Evolutionary conservation across 2,797 vertebrate genomes (phyloP), one percentile per base, ranked within the genome.

Genomic region (Falco cherrug): DNA sequence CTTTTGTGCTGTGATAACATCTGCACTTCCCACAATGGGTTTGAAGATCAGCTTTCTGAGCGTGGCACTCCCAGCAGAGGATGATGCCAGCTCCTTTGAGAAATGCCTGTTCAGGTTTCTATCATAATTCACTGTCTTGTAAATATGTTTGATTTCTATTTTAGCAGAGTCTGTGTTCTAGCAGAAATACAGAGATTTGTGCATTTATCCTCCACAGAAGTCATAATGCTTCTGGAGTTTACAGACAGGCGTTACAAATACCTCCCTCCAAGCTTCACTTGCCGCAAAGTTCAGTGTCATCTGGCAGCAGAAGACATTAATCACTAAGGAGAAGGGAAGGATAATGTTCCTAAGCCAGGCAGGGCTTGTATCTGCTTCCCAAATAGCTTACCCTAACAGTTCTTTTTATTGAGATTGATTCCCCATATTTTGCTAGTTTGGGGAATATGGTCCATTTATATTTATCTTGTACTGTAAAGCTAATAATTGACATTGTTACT

Each of bases 321-420:
- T 97, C 95, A 96, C 77, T 41, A 65, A 60, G 17, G 80, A 94
- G 93, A 96, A 96, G 61, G 39, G 31, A 74, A 88, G 57, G 50
- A 80, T 97, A 96, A 95, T 85, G 92, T 91, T 96, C 95, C 92
- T 94, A 91, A 96, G 90, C 80, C 85, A 90, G 78, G 54, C 73
- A 95, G 68, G 76, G 50, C 87, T 97, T 89, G 87, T 95, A 93
- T 97, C 87, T 95, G 64, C 61, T 91, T 97, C 91, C 91, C 85
- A 96, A 93, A 96, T 84, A 97, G 96, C 96, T 97, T 97, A 93
- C 79, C 64, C 91, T 96, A 97, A 96, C 96, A 94, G 51, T 95
- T 97, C 92, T 93, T 97, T 96, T 97, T 97, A 97, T 97, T 94
- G 94, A 97, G 97, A 97, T 97, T 97, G 94, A 97, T 97, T 97